Percentiles rank a stretch among this genome's conserved stretches.
These are phyloP conservation scores for Diabrotica balteata DNA, from an alignment of 2,888 invertebrate genomes.

Conservation along the genomic window DNA sequence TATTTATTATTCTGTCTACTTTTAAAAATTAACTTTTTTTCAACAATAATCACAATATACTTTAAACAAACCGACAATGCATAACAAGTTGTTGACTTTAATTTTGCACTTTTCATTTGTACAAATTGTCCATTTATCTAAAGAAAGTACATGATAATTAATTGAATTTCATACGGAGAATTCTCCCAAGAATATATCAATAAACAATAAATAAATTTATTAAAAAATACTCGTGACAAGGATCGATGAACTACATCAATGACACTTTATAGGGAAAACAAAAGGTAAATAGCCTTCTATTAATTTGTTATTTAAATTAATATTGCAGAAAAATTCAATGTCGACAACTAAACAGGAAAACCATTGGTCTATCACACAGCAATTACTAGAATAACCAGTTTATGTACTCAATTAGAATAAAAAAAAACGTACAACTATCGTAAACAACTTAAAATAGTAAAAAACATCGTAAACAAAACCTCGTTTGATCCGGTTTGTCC, in stretches of 20 bases:
- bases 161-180: neutral
- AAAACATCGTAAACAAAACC: no score
- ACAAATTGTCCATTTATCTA: neutral
- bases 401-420: no score
- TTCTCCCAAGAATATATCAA: neutral
- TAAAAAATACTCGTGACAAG: constrained; percentile 5
- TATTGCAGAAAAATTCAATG: constrained; percentile 25
- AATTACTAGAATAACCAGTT: neutral
- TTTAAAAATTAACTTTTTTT: neutral
- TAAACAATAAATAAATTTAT: constrained; percentile 8
- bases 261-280: constrained; percentile 28
- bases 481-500: no score
- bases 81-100: constrained; percentile 6
- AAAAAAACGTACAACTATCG: no score
- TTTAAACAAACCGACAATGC: neutral
- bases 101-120: neutral
- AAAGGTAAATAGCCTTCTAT: constrained; percentile 26
- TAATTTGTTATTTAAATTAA: constrained; percentile 29
- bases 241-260: constrained; percentile 16
- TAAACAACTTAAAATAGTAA: no score
- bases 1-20: no score
- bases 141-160: neutral
- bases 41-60: neutral
- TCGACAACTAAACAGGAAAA: constrained; percentile 20
- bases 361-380: constrained; percentile 15